Percentiles rank a stretch among this genome's conserved stretches.
Evolutionary conservation across 1,140 invertebrate genomes (phyloP).

Genomic region (Pachyrhynchus sulphureomaculatus): DNA sequence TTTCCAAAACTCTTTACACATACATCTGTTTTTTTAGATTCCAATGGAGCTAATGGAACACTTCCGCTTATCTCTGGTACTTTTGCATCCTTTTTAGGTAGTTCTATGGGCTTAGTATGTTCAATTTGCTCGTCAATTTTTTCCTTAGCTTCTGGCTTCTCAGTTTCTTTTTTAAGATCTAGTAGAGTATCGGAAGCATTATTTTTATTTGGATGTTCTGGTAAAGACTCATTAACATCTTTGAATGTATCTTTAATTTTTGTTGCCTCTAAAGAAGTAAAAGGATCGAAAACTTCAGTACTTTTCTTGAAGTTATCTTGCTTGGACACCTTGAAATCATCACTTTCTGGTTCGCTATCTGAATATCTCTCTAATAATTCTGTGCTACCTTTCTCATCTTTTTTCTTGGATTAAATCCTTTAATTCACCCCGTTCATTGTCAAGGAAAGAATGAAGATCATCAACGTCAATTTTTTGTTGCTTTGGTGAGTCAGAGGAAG

Average conservation of each 20-base stretch:
- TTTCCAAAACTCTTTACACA: not conserved
- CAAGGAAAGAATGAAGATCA: constrained; percentile 56
- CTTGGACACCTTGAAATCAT: constrained; percentile 40
- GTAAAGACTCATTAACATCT: constrained; percentile 34
- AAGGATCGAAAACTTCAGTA: constrained; percentile 19
- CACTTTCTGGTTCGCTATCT: constrained; percentile 55
- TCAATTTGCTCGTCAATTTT: not conserved
- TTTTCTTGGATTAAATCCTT: constrained; percentile 36
- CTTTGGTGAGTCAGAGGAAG: constrained; percentile 42
- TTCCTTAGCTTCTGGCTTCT: constrained; percentile 5
- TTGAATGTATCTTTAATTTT: constrained; percentile 51
- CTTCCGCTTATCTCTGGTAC: constrained; percentile 19
- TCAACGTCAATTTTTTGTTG: constrained; percentile 37
- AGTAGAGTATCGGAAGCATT: not conserved
- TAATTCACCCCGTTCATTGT: constrained; percentile 48
- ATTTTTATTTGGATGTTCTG: constrained; percentile 21
- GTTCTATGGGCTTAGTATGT: constrained; percentile 12
- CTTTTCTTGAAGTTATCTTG: constrained; percentile 43
- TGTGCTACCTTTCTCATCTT: constrained; percentile 45
- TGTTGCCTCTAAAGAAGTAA: constrained; percentile 32
- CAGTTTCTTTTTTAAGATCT: not conserved
- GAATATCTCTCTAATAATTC: constrained; percentile 55
- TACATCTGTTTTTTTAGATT: not conserved
- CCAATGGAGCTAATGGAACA: constrained; percentile 6
- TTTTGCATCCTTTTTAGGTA: not conserved